phyloP scores from a whole-genome alignment of 2,888 invertebrate species.

The Oeneis ivallda region DNA sequence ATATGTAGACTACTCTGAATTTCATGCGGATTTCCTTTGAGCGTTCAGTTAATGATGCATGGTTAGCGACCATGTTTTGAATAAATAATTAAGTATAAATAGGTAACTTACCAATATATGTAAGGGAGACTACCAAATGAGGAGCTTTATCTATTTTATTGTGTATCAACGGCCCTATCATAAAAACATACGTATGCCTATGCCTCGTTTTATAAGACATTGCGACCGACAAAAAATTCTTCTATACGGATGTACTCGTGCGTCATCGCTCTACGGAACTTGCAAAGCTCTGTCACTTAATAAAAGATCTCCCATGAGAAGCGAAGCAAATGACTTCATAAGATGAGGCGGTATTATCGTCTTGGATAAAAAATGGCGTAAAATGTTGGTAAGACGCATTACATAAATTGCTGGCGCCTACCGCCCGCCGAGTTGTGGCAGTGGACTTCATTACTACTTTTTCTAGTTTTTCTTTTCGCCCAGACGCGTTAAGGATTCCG shows the following conservation, averaged over 20 bases:
- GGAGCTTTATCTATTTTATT: neutral
- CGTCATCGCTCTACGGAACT: slow-evolving; percentile 52
- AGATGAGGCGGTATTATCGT: slow-evolving; percentile 72
- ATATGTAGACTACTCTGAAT: too few relatives aligned
- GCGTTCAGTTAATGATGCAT: too few relatives aligned
- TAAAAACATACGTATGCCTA: slow-evolving; percentile 34
- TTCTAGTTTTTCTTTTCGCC: neutral
- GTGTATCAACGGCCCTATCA: slow-evolving; percentile 30
- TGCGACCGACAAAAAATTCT: slow-evolving; percentile 37
- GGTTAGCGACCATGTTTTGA: too few relatives aligned
- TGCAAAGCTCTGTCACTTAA: slow-evolving; percentile 70
- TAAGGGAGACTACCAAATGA: too few relatives aligned
- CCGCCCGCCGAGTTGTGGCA: slow-evolving; percentile 64
- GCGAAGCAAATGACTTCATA: slow-evolving; percentile 73
- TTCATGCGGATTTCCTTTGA: too few relatives aligned
- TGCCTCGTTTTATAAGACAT: slow-evolving; percentile 40
- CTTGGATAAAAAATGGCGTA: slow-evolving; percentile 68
- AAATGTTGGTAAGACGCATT: slow-evolving; percentile 69
- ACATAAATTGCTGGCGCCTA: slow-evolving; percentile 74
- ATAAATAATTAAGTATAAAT: too few relatives aligned
- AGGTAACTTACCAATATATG: too few relatives aligned
- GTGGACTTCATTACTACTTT: slow-evolving; percentile 24
- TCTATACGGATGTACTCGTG: neutral
- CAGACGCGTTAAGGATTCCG: neutral
- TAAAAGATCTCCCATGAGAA: slow-evolving; percentile 69